Conservation (phyloP, 2,797 vertebrate genomes). For the Sebastes minor region DNA sequence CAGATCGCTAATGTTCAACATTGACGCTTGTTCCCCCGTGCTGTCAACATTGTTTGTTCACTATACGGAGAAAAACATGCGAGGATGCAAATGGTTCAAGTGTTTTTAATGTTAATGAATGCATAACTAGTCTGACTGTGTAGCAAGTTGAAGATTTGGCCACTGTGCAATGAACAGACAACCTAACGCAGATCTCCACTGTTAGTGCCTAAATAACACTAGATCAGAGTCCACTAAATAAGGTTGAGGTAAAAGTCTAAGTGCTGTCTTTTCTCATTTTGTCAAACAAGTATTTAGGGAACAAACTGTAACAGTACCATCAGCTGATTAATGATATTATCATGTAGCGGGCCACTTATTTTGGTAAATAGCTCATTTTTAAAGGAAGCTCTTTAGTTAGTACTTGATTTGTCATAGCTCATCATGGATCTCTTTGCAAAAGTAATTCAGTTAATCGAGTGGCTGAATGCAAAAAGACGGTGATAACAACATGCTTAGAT, state of each 20-base stretch:
- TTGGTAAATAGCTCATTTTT: conserved; percentile 15
- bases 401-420: conserved; percentile 1
- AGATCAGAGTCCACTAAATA: conserved; percentile 9
- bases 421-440: not conserved
- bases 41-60: not conserved
- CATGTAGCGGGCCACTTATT: not conserved
- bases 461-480: conserved; percentile 19
- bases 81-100: not conserved
- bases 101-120: conserved; percentile 11
- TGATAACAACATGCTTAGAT: not conserved
- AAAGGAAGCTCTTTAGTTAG: conserved; percentile 1
- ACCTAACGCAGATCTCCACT: not conserved
- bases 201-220: conserved; percentile 16
- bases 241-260: conserved; percentile 16
- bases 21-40: not conserved
- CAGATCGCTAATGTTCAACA: not conserved
- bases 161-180: conserved; percentile 50
- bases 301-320: not conserved
- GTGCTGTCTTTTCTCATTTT: conserved; percentile 17
- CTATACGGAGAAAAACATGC: not conserved
- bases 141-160: conserved; percentile 50
- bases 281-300: not conserved
- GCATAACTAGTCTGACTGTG: not conserved
- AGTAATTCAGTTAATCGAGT: conserved; percentile 43
- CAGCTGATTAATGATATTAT: not conserved